Conservation (phyloP, 2,797 vertebrate genomes). For the Girardinus metallicus region DNA sequence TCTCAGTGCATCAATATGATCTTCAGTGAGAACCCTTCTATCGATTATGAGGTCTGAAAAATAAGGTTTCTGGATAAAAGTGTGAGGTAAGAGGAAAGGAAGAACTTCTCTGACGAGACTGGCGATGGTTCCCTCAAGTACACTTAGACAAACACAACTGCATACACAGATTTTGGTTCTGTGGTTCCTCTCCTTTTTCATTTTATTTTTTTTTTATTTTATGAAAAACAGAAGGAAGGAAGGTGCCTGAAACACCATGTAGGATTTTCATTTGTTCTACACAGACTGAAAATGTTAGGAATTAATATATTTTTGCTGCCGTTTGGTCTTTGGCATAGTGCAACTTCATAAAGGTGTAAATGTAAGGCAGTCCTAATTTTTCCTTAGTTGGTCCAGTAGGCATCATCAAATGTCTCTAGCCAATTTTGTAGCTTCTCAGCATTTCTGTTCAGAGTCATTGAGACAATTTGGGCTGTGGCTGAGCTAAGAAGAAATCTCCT, state of each 20-base stretch:
- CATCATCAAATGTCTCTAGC: background rate
- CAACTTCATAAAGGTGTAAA: no score
- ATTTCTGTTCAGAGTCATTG: background rate
- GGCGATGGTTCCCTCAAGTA: background rate
- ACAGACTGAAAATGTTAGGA: background rate
- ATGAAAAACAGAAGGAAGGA: slow-evolving; percentile 23
- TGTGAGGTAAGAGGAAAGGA: slow-evolving; percentile 12
- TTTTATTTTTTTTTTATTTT: slow-evolving; percentile 1
- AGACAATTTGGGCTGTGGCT: background rate
- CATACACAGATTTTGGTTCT: background rate
- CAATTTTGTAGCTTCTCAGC: background rate
- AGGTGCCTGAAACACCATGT: slow-evolving; percentile 40
- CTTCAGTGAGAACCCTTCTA: slow-evolving; percentile 65
- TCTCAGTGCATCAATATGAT: slow-evolving; percentile 61
- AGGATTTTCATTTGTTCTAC: slow-evolving; percentile 17
- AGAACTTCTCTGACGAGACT: slow-evolving; percentile 18
- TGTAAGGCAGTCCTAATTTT: background rate
- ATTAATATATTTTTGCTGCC: background rate
- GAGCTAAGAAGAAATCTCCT: background rate
- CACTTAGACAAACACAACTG: background rate
- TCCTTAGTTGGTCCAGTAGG: background rate
- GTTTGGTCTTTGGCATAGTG: background rate
- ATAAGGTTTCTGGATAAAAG: slow-evolving; percentile 41
- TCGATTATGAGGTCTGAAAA: slow-evolving; percentile 54
- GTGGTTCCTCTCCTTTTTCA: background rate